Evolutionary conservation across 2,797 vertebrate species (phyloP), one percentile per base, ranked within the genome.

Genomic region (Chelonia mydas): DNA sequence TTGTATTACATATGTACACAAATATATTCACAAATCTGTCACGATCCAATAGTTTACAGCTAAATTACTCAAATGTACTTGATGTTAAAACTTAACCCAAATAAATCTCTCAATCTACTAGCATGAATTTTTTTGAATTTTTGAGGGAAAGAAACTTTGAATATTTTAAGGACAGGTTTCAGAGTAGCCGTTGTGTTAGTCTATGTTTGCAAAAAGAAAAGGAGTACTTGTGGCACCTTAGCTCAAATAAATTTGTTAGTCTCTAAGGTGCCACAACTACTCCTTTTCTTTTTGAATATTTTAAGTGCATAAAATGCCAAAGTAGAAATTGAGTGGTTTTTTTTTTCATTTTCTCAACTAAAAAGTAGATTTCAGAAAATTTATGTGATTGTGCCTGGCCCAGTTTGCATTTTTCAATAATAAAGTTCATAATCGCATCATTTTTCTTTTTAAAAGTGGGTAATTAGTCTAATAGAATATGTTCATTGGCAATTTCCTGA

Each of bases 21-120:
- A 97, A 96, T 97, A 97, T 97, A 97, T 97, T 97, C 96, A 97
- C 96, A 97, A 97, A 97, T 97, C 95, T 97, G 95, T 97, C 96
- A 97, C 95, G 95, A 96, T 97, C 97, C 96, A 97, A 96, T 96
- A 96, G 97, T 97, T 97, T 97, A 97, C 95, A 96, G 97, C 95
- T 97, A 96, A 50, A 97, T 96, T 96, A 97, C 96, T 97, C 97
- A 97, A 97, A 97, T 97, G 96, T 96, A 97, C 96, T 97, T 95
- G 96, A 97, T 97, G 95, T 95, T 96, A 95, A 95, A 96, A 96
- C 89, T 91, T 97, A 97, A 97, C 96, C 95, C 96, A 97, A 97
- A 96, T 96, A 97, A 97, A 97, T 97, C 96, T 95, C 92, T 97
- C 96, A 97, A 96, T 97, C 97, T 97, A 95, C 94, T 96, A 96